Conservation (phyloP, 2,113 vertebrate species). For the Guaruba guarouba region DNA sequence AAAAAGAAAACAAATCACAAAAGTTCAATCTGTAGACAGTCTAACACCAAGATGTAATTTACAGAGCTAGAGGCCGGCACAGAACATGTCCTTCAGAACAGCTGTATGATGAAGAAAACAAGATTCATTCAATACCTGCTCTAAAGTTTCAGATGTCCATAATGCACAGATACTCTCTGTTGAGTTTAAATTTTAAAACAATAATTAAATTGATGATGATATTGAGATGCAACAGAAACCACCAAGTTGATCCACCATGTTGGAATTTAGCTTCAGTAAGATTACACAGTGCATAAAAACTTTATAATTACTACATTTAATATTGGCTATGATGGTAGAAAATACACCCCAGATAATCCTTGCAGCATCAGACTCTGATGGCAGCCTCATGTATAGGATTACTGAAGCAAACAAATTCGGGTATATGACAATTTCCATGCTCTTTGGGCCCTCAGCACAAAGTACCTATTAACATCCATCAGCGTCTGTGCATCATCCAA, state of each 20-base stretch:
- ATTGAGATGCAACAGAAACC: background rate
- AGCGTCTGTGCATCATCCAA: background rate
- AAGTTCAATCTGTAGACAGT: background rate
- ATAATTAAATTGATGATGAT: background rate
- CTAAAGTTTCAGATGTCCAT: background rate
- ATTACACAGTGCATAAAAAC: background rate
- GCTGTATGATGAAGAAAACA: background rate
- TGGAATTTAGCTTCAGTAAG: background rate
- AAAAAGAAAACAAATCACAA: conserved; percentile 60
- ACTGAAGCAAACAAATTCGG: background rate
- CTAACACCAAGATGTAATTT: background rate
- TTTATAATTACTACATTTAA: background rate
- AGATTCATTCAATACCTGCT: background rate
- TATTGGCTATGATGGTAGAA: background rate
- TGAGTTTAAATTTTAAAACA: background rate
- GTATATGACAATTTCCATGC: background rate
- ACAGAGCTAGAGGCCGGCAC: background rate
- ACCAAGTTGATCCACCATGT: background rate
- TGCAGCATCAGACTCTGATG: background rate
- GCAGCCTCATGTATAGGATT: background rate
- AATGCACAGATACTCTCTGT: fast-evolving
- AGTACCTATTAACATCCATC: background rate
- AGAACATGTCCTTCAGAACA: background rate
- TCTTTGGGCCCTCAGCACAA: background rate
- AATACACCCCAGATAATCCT: background rate